Base-by-base conservation (phyloP, 2,797 vertebrate genomes). In the Schizopygopsis malacanthus region DNA sequence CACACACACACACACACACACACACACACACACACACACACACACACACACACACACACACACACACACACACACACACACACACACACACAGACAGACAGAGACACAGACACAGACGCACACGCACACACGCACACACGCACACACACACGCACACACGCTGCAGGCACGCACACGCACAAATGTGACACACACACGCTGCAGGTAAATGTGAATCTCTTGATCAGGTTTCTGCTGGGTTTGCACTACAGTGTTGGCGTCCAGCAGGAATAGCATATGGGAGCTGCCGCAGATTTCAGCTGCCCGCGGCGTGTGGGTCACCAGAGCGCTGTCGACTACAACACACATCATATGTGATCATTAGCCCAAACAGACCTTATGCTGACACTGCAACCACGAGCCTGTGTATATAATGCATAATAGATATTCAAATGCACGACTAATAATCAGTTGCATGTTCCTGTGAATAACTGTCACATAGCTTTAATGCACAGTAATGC, bases 251-350 rank as follows among this genome's bases (percentile, higher is more conserved):
- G 28, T 41, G 18, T 69, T 81, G 65, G 61, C 41, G 6, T 75
- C 82, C 43, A 67, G 56, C 88, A 82, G 69, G 37, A 78, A 67
- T 45, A 59, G 70, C 88, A 83, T 89, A 85, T 83, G 88, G 85
- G 45, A 18, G 12, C 76, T 59, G 70, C 52, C 37, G 13, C 45
- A 50, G 71, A 43, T 69, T n/a, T 83, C 79, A 52, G 70, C 50
- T 20, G 45, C 41, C 79, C 56, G 18, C 75, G 20, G 69, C n/a
- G 10, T 18, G 61, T 41, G 61, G 78, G 54, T 82, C 69, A 16
- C 72, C 39, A 63, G 81, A 81, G 56, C 22, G 2, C 33, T 20
- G 59, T 67, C 59, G 54, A 67, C 37, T 81, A 81, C 77, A 85
- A 81, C 43, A 78, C 67, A 78, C 79, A 61, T 71, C 56, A 65